Base-by-base conservation (phyloP, 1,140 invertebrate species). In the Asbolus verrucosus region DNA sequence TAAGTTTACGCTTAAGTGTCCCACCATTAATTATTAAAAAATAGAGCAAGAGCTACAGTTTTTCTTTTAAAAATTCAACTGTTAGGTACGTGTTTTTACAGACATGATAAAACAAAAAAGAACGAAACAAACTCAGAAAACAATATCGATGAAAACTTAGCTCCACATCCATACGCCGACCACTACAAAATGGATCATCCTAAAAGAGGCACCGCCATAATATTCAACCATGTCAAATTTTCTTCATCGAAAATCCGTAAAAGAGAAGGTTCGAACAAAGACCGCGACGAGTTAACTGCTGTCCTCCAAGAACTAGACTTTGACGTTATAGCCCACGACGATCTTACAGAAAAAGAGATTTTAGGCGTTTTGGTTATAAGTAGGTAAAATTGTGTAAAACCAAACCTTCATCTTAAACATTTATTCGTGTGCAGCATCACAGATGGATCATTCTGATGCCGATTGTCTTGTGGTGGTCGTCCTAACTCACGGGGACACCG, bases 181-280 rank as follows among this genome's bases (percentile, higher is more conserved):
- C 75, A 74, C 27, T 94, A 94, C 75, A 86, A 88, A 24, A 92
- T 91, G 88, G 83, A 85, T 61, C 86, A 92, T 71, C 65, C 75
- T 14, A 82, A 86, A 54, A 81, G 90, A 24, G 93, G 93, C 8
- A 83, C 84, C 9, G 92, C 92, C 13, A 41, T 94, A 0, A 89
- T 94, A 38, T 90, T 94, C 61, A 94, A 94, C 78, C 90, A 94
- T 76, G 87, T 88, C 74, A 73, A 81, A 1, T 89, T 89, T 71
- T 81, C 84, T 33, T 76, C 76, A 0, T 78, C 81, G 61, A 76
- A 61, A 5, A 62, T 66, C 5, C 6, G 70, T 13, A 65, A 71
- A 15, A 77, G 84, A 8, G 73, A 75, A 2, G 85, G 84, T 5
- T 84, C 84, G 1, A 76, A 82, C n/a, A 78, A 79, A 31, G 85